phyloP scores from a whole-genome alignment of 2,113 vertebrate genomes.

The Phaetusa simplex region DNA sequence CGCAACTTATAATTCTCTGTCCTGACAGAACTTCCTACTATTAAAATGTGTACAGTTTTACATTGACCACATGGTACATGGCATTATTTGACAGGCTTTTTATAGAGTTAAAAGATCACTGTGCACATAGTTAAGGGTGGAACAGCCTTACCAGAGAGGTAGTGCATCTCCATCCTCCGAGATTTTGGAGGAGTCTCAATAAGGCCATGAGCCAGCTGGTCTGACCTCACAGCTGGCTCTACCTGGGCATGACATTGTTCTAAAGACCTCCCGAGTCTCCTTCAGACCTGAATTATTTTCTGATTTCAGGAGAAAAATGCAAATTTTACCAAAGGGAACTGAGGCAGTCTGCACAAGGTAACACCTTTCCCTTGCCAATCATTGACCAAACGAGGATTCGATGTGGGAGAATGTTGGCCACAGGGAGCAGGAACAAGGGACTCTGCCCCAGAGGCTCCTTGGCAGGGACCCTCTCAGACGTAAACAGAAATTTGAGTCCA shows the following conservation, averaged over 20 bases:
- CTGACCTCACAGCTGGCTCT: neutral
- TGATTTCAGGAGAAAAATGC: neutral
- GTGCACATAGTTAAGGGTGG: neutral
- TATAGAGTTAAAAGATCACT: neutral
- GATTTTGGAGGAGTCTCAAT: neutral
- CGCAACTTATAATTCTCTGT: neutral
- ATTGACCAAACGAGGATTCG: neutral
- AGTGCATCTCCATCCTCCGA: neutral
- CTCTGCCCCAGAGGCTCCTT: neutral
- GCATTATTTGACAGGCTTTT: neutral
- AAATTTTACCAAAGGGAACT: neutral
- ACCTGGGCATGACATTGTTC: neutral
- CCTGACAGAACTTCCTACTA: neutral
- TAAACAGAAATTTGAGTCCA: neutral
- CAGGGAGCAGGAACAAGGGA: neutral
- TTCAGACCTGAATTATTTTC: neutral
- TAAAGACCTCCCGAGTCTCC: neutral
- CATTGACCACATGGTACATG: accelerated
- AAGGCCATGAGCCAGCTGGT: neutral
- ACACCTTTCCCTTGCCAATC: neutral
- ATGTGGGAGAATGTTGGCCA: neutral
- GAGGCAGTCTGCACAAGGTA: neutral
- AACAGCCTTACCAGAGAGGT: neutral
- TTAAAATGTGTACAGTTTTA: neutral
- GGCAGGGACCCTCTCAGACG: neutral